phyloP scores from a whole-genome alignment of 2,888 invertebrate genomes.

The Apamea crenata region DNA sequence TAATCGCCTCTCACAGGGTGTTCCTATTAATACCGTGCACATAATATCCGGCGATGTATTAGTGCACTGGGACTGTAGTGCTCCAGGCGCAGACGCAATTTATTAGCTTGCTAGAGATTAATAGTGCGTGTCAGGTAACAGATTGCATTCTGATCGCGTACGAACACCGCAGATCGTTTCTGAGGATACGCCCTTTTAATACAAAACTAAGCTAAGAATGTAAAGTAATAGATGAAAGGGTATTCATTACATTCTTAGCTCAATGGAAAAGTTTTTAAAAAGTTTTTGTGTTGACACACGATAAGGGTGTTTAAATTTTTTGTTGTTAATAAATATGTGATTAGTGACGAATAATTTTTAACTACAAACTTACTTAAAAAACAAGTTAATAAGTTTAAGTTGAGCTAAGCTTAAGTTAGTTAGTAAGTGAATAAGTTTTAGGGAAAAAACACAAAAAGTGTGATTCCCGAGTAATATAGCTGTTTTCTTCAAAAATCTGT shows the following conservation, averaged over 20 bases:
- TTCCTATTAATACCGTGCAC: slow-evolving; percentile 27
- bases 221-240: background rate
- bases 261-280: background rate
- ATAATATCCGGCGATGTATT: slow-evolving; percentile 37
- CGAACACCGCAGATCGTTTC: slow-evolving; percentile 50
- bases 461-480: background rate
- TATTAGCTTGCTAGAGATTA: slow-evolving; percentile 63
- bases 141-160: slow-evolving; percentile 56
- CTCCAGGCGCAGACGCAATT: slow-evolving; percentile 55
- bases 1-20: slow-evolving; percentile 6
- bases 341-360: background rate
- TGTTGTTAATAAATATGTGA: background rate
- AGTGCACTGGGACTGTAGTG: slow-evolving; percentile 49
- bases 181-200: slow-evolving; percentile 40
- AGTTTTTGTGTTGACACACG: background rate
- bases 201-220: slow-evolving; percentile 14
- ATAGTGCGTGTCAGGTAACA: slow-evolving; percentile 60
- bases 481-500: background rate
- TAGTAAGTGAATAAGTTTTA: no score
- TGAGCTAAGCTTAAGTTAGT: no score
- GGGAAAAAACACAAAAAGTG: background rate
- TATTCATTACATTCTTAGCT: slow-evolving; percentile 6
- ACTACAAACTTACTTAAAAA: background rate
- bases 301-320: background rate
- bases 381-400: no score